Evolutionary conservation across 2,797 vertebrate species (phyloP).

Genomic region (Siniperca obscura): DNA sequence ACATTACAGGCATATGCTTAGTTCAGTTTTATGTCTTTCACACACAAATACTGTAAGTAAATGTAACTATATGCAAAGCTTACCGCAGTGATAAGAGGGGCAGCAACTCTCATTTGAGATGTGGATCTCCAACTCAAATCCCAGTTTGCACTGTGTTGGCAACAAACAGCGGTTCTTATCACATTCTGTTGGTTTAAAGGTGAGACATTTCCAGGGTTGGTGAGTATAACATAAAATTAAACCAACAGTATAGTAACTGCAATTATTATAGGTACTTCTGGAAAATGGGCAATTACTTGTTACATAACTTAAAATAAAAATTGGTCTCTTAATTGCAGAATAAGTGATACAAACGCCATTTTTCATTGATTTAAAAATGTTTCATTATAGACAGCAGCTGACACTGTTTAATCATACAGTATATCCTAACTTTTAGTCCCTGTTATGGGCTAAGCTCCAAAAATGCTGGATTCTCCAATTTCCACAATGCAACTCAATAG

Average conservation of each 20-base stretch:
- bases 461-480: too few relatives aligned
- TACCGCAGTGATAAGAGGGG: constrained; percentile 78
- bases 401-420: background rate
- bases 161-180: constrained; percentile 64
- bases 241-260: background rate
- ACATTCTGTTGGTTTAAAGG: constrained; percentile 73
- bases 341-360: background rate
- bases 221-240: background rate
- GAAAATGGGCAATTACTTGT: too few relatives aligned
- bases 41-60: background rate
- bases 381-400: background rate
- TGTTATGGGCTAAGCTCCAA: too few relatives aligned
- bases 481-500: too few relatives aligned
- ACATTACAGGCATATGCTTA: background rate
- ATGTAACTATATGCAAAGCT: constrained; percentile 32
- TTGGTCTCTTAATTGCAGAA: background rate
- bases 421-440: background rate
- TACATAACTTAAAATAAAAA: background rate
- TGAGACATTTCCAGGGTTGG: background rate
- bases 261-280: background rate
- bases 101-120: constrained; percentile 78
- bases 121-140: constrained; percentile 58
- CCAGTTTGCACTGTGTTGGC: constrained; percentile 63
- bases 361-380: background rate
- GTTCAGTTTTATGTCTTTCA: constrained; percentile 18